Conservation (phyloP, 2,888 invertebrate genomes). For the Aspidapion aeneum region DNA sequence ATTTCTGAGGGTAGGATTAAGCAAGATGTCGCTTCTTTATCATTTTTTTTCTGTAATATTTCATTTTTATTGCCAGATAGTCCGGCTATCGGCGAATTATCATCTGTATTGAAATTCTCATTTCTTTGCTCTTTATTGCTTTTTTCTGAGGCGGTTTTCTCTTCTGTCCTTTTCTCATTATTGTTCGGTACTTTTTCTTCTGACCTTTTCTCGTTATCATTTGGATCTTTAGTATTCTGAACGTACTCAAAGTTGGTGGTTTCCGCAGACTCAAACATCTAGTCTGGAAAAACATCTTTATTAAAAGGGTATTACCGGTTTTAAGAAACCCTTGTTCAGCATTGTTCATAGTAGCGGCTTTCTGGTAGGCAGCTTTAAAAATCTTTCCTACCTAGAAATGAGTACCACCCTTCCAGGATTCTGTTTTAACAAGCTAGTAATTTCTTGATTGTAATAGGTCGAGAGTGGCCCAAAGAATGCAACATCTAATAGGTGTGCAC, state of each 20-base stretch:
- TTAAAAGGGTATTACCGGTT: constrained; percentile 25
- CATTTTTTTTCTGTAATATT: no score
- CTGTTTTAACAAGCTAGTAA: constrained; percentile 29
- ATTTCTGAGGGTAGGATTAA: no score
- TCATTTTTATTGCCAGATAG: no score
- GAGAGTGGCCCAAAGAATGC: constrained; percentile 35
- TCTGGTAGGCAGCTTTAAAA: constrained; percentile 33
- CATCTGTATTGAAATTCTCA: background rate
- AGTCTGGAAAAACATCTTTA: constrained; percentile 28
- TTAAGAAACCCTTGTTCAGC: constrained; percentile 29
- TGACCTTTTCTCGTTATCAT: no score
- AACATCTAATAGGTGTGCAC: constrained; percentile 39
- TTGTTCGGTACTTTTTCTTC: no score
- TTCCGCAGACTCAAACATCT: constrained; percentile 31
- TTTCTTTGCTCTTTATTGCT: background rate
- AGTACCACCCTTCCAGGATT: constrained; percentile 34
- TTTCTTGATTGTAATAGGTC: constrained; percentile 34
- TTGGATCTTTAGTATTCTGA: background rate
- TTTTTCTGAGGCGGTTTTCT: constrained; percentile 2
- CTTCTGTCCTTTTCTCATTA: no score
- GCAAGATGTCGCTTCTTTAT: no score
- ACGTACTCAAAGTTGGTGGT: constrained; percentile 23
- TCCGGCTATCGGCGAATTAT: no score
- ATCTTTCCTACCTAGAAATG: constrained; percentile 32
- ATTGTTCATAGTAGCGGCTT: constrained; percentile 29